Conservation (phyloP, 2,888 invertebrate species). For the Penaeus monodon region DNA sequence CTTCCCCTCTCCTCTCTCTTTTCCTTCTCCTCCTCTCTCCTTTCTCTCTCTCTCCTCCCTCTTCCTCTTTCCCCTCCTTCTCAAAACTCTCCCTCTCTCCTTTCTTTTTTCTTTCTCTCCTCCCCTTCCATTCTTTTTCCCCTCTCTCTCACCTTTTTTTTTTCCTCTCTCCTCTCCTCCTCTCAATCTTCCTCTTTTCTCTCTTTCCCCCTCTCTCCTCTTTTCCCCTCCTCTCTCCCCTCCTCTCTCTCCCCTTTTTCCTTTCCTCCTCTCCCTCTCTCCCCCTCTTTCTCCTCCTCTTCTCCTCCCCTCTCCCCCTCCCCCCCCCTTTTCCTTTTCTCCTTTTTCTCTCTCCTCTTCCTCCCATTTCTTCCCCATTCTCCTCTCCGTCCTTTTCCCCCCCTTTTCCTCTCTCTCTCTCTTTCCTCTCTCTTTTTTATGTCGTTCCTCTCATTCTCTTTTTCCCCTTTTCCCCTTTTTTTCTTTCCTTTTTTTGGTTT, state of each 20-base stretch:
- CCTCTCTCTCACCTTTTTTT: background rate
- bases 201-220: background rate
- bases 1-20: background rate
- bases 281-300: background rate
- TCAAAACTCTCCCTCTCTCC: too few species aligned
- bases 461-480: too few species aligned
- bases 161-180: too few species aligned
- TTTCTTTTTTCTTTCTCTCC: background rate
- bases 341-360: background rate
- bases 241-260: background rate
- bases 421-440: background rate
- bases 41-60: background rate
- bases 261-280: background rate
- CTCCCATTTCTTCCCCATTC: background rate
- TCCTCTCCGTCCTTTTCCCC: background rate
- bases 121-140: background rate
- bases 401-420: background rate
- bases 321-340: background rate
- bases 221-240: background rate
- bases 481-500: too few species aligned
- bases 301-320: background rate
- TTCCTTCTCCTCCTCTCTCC: too few species aligned
- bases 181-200: background rate
- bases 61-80: too few species aligned
- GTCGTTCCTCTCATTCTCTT: too few species aligned